Base-by-base conservation (phyloP, 2,888 invertebrate species). In the Troilus luridus region DNA sequence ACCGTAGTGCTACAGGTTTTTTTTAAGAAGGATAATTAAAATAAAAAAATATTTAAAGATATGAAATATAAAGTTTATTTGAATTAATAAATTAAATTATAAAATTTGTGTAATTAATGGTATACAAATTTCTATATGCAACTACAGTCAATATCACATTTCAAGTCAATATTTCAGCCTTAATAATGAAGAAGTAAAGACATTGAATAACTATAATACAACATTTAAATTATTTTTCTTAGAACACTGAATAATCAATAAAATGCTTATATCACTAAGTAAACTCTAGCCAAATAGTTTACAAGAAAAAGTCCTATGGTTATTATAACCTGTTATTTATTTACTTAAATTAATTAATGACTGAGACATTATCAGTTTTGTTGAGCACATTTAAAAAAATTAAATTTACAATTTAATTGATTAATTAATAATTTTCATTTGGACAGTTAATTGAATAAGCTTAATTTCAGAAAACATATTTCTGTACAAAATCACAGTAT, bases 91-190 rank as follows among this genome's bases (percentile, higher is more conserved):
- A 24, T 24, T n/a, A n/a, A 77, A 77, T 17, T 77, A 41, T 7
- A 41, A 14, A 27, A 1, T 7, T 2, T 24, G 0, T 77, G 27
- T 27, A 17, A 77, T 19, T 17, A 41, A 41, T 17, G 27, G 27
- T 77, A 77, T 8, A 77, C 41, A 77, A 77, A 19, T 77, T 14
- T 41, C 41, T 77, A 12, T 14, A 27, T 7, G 19, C 21, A 7
- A 77, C 72, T 77, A 77, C 14, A 41, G 41, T 64, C n/a, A 19
- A 77, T 77, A 77, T 77, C 72, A 77, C 72, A 77, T 17, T 77
- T 41, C 19, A 77, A 67, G 41, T 77, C 41, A 19, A 77, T 77
- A 77, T 77, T 27, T 77, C 8, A 77, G 41, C 27, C 41, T 9
- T 77, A 41, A 41, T 19, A 41, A 77, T 9, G 1, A 64, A 11